Conservation (phyloP, 2,113 vertebrate species). For the Tinamus guttatus region DNA sequence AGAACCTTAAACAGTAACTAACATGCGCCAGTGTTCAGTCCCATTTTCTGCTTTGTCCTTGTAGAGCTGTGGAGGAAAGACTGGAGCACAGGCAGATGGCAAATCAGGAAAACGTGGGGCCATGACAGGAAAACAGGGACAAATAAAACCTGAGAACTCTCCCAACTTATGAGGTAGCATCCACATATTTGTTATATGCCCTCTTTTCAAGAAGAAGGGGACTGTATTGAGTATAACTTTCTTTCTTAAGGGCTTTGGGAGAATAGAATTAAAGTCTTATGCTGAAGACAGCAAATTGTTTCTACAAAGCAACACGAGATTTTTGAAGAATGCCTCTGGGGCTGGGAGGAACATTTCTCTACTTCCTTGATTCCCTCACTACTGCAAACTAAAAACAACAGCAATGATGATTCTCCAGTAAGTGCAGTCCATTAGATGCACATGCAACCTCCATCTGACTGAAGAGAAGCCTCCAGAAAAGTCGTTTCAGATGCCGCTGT, state of each 20-base stretch:
- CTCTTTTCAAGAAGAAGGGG: neutral
- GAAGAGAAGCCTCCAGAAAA: neutral
- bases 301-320: neutral
- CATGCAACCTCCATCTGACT: rapidly evolving
- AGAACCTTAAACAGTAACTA: neutral
- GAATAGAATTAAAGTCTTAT: neutral
- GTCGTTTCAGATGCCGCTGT: rapidly evolving
- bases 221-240: neutral
- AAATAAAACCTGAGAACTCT: neutral
- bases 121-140: neutral
- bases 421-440: rapidly evolving
- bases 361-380: neutral
- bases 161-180: neutral
- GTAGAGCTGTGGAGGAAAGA: neutral
- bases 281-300: neutral
- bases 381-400: neutral
- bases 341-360: neutral
- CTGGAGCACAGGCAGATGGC: neutral
- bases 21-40: neutral
- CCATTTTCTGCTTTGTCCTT: neutral
- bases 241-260: neutral
- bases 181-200: neutral
- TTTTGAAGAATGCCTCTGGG: neutral
- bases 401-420: rapidly evolving
- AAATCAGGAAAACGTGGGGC: neutral